phyloP scores from a whole-genome alignment of 2,113 vertebrate species.

The Ciconia boyciana region DNA sequence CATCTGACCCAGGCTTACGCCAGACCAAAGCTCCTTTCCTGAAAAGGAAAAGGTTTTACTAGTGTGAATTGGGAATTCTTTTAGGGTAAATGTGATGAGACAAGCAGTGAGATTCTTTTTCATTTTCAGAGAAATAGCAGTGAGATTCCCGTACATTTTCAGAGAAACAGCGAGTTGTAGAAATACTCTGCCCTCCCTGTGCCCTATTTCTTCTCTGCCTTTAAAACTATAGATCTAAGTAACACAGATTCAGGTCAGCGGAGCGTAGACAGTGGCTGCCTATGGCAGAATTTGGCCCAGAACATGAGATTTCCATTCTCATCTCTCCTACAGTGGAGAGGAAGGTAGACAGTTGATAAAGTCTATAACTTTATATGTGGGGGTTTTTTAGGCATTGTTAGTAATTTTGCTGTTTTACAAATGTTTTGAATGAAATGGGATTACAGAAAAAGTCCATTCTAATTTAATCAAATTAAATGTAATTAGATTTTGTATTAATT shows the following conservation, averaged over 20 bases:
- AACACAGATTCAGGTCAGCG: neutral
- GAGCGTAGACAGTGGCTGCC: neutral
- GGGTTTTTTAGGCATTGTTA: neutral
- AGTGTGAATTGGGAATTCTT: neutral
- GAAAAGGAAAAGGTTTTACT: neutral
- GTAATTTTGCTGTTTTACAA: neutral
- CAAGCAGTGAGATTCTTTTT: neutral
- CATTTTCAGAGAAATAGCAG: neutral
- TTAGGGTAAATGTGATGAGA: neutral
- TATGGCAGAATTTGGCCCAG: neutral
- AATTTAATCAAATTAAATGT: conserved; percentile 49
- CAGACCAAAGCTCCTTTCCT: neutral
- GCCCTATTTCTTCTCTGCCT: neutral
- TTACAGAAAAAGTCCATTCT: neutral
- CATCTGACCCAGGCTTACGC: neutral
- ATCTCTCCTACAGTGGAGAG: neutral
- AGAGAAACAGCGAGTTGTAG: neutral
- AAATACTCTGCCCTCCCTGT: neutral
- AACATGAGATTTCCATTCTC: neutral
- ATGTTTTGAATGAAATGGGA: conserved; percentile 23
- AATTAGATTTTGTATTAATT: conserved; percentile 51
- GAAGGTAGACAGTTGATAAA: neutral
- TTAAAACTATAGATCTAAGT: neutral
- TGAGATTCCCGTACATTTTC: neutral
- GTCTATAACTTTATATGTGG: neutral